phyloP scores from a whole-genome alignment of 1,140 invertebrate genomes.

The Lepidurus apus region DNA sequence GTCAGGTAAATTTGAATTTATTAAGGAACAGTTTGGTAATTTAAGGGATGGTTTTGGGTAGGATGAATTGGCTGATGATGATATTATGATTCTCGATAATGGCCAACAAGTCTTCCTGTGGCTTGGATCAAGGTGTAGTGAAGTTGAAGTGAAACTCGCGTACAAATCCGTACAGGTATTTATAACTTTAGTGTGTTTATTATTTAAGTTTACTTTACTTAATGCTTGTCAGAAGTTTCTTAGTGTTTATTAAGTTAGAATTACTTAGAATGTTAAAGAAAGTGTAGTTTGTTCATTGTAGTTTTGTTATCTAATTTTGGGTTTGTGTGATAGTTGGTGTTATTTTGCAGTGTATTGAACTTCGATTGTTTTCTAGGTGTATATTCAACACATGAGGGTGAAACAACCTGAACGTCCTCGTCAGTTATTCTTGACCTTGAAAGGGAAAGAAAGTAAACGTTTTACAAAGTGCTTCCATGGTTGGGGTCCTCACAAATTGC shows the following conservation, averaged over 20 bases:
- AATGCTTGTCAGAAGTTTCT: not conserved
- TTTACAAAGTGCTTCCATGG: constrained; percentile 99
- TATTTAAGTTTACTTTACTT: not conserved
- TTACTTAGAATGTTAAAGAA: not conserved
- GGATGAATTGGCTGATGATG: constrained; percentile 98
- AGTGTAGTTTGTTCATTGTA: not conserved
- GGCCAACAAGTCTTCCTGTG: constrained; percentile 97
- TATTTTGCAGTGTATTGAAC: not conserved
- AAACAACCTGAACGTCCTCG: constrained; percentile 88
- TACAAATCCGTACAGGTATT: constrained; percentile 95
- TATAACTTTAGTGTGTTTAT: not conserved
- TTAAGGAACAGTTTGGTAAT: constrained; percentile 34
- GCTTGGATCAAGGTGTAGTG: constrained; percentile 91
- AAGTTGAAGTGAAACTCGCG: constrained; percentile 97
- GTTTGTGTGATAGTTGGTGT: not conserved
- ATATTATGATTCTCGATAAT: constrained; percentile 99
- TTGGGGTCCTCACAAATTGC: constrained; percentile 74
- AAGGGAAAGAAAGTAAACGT: constrained; percentile 88
- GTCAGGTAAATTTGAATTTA: constrained; percentile 63
- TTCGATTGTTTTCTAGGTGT: constrained; percentile 63
- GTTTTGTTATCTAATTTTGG: not conserved
- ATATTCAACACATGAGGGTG: constrained; percentile 92
- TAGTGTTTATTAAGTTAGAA: too few relatives aligned
- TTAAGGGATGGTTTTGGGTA: constrained; percentile 42
- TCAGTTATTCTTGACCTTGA: constrained; percentile 92